phyloP scores from a whole-genome alignment of 2,888 invertebrate genomes.

The Polymixis flavicincta region DNA sequence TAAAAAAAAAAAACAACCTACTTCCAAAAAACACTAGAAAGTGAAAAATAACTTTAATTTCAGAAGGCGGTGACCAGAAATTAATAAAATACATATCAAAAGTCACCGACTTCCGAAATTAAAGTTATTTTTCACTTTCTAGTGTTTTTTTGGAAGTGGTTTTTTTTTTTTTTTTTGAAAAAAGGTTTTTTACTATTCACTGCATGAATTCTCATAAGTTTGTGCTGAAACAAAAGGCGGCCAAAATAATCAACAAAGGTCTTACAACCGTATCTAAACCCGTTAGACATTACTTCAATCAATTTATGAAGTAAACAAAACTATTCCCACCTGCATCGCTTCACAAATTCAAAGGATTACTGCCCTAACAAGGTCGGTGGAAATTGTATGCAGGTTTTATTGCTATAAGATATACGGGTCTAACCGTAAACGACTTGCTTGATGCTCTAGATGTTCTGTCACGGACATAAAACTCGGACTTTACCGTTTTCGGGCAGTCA shows the following conservation, averaged over 20 bases:
- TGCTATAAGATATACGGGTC: constrained; percentile 70
- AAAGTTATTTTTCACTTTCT: too few relatives aligned
- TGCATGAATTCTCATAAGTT: background rate
- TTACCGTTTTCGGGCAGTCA: constrained; percentile 57
- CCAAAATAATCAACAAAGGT: background rate
- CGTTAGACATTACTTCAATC: background rate
- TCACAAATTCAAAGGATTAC: constrained; percentile 44
- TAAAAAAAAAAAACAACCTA: too few relatives aligned
- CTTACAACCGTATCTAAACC: background rate
- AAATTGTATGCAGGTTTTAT: constrained; percentile 75
- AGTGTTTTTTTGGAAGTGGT: too few relatives aligned
- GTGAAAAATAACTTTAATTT: too few relatives aligned
- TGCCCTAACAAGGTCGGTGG: constrained; percentile 63
- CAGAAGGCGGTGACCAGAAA: too few relatives aligned
- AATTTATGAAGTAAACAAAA: constrained; percentile 6
- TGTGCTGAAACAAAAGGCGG: background rate
- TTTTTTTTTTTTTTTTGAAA: too few relatives aligned
- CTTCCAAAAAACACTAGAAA: too few relatives aligned
- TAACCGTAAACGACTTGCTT: constrained; percentile 62
- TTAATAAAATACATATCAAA: too few relatives aligned
- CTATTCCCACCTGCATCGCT: constrained; percentile 24
- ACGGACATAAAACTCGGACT: constrained; percentile 62
- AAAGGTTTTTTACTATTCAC: too few relatives aligned
- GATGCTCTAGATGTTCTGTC: constrained; percentile 58
- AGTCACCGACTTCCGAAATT: too few relatives aligned